phyloP scores from a whole-genome alignment of 2,888 invertebrate species.

The Anagyrus pseudococci region DNA sequence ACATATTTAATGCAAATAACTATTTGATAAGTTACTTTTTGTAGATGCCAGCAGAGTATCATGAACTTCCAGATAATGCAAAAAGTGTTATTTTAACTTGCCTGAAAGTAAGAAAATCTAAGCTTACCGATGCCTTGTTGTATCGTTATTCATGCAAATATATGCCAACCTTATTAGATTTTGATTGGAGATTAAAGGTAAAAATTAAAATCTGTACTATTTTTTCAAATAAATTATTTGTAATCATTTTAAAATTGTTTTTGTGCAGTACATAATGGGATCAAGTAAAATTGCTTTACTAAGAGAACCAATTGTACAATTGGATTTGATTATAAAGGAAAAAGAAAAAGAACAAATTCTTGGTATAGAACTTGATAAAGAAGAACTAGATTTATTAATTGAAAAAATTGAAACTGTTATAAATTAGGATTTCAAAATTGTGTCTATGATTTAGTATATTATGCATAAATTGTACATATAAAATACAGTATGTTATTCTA shows the following conservation, averaged over 20 bases:
- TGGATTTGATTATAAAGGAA: constrained; percentile 58
- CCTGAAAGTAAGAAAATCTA: constrained; percentile 49
- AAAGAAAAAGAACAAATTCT: constrained; percentile 45
- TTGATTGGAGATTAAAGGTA: constrained; percentile 66
- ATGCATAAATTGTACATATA: background rate
- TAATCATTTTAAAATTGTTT: background rate
- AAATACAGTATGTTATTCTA: no score
- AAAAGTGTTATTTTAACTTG: constrained; percentile 48
- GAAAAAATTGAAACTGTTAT: constrained; percentile 45
- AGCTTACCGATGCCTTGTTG: constrained; percentile 49
- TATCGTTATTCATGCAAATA: constrained; percentile 51
- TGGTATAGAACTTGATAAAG: constrained; percentile 51
- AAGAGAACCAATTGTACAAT: constrained; percentile 62
- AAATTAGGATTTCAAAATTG: background rate
- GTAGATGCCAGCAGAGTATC: constrained; percentile 54
- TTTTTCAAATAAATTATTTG: background rate
- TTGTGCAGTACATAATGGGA: constrained; percentile 62
- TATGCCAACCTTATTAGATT: constrained; percentile 59
- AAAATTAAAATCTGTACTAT: background rate
- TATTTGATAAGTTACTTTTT: background rate
- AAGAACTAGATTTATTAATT: constrained; percentile 54
- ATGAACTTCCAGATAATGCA: constrained; percentile 52
- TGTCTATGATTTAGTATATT: background rate
- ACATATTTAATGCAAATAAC: background rate
- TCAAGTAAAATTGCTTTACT: constrained; percentile 63